A percentile compares a stretch with the other conserved stretches of the same genome.
Conservation (phyloP, 2,113 vertebrate species). For the Varanus komodoensis region DNA sequence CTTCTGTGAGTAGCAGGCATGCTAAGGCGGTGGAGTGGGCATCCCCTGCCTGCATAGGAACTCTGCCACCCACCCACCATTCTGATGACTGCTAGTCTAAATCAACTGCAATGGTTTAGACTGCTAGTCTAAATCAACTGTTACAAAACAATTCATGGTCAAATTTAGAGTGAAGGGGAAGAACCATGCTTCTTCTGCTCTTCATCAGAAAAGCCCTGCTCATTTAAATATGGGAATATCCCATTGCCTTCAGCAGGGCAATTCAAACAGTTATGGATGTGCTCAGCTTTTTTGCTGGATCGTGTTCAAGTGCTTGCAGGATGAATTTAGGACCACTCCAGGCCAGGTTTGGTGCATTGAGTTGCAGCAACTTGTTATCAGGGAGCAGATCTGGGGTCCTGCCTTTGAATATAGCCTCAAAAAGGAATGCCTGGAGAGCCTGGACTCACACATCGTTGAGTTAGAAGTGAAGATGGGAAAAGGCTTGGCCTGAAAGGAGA, state of each 20-base stretch:
- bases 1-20: neutral
- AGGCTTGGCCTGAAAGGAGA: neutral
- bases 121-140: no score
- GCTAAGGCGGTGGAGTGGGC: neutral
- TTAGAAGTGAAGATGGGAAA: neutral
- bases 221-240: neutral
- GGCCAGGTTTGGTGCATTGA: slow-evolving; percentile 1
- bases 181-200: no score
- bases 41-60: neutral
- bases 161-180: no score
- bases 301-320: neutral
- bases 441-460: slow-evolving; percentile 15
- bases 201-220: neutral
- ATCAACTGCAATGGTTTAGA: no score
- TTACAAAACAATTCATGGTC: no score
- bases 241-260: slow-evolving; percentile 8
- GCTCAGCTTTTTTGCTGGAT: slow-evolving; percentile 3
- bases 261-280: neutral
- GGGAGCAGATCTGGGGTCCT: neutral
- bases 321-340: neutral
- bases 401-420: neutral
- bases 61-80: neutral
- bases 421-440: slow-evolving; percentile 3
- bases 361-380: slow-evolving; percentile 15
- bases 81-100: neutral